Evolutionary conservation across 2,888 invertebrate genomes (phyloP), one percentile per base, ranked within the genome.

Genomic region (Trilocha varians): DNA sequence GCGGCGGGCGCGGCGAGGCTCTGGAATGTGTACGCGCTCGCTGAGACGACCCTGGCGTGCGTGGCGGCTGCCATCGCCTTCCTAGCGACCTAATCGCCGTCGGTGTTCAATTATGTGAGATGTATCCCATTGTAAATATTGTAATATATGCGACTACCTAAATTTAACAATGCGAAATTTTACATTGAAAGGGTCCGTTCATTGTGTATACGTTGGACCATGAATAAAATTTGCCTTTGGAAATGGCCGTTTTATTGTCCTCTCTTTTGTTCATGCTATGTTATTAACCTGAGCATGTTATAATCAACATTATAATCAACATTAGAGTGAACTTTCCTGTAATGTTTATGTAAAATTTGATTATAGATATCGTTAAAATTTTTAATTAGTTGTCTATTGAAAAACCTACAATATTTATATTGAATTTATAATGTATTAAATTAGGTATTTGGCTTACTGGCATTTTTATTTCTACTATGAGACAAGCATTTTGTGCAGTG

Each of bases 151-250:
- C 60, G 66, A 71, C 61, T 75, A 50, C 41, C 18, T 43, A 68
- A 68, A 64, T 73, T 70, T 71, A 63, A 72, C 72, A 67, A 78
- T 74, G 79, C 78, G 59, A 78, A 76, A 79, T 79, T 84, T 82
- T 79, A 83, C 79, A 84, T 78, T 79, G 74, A 78, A 82, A 77
- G 66, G 84, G 83, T 84, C 83, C 83, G 78, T 79, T 82, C 78
- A 80, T 77, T 78, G 74, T 78, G 82, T 84, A 83, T 83, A 82
- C 80, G 78, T 78, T 78, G 83, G 84, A 82, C 83, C 84, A 82
- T 73, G 67, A 84, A 80, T 83, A 80, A 85, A 78, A 79, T 78
- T 79, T 82, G 82, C 82, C 82, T 84, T 84, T 82, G 70, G 67
- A 77, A 62, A 64, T 50, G 25, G 42, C 16, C 16, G 42, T 42